Evolutionary conservation across 1,140 invertebrate genomes (phyloP).

Genomic region (Vanessa atalanta): DNA sequence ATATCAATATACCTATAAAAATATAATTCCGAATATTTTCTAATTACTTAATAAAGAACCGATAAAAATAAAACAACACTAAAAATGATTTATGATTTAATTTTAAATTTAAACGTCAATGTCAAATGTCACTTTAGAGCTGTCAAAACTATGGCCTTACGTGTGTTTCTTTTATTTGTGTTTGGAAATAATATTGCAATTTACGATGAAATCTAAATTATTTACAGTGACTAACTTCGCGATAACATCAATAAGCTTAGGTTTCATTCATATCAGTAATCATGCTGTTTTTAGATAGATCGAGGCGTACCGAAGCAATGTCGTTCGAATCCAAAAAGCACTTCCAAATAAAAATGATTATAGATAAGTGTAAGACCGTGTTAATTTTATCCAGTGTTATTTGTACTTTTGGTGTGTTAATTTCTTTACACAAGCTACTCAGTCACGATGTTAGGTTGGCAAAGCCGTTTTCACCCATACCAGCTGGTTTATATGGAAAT

Average conservation of each 20-base stretch:
- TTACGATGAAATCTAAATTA: slow-evolving; percentile 68
- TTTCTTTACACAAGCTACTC: slow-evolving; percentile 68
- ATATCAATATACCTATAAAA: too few relatives aligned
- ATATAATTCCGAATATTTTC: too few relatives aligned
- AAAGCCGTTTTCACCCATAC: slow-evolving; percentile 73
- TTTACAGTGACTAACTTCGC: slow-evolving; percentile 46
- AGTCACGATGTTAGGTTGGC: slow-evolving; percentile 64
- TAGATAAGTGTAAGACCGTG: slow-evolving; percentile 71
- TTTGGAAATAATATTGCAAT: slow-evolving; percentile 62
- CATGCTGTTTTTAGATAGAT: slow-evolving; percentile 72
- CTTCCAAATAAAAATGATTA: slow-evolving; percentile 62
- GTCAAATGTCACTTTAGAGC: slow-evolving; percentile 7
- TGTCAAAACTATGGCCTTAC: slow-evolving; percentile 58
- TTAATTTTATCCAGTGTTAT: slow-evolving; percentile 71
- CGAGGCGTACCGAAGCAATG: slow-evolving; percentile 57
- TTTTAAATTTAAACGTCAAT: slow-evolving; percentile 1
- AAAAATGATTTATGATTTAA: not conserved
- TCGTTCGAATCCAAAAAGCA: slow-evolving; percentile 50
- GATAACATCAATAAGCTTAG: slow-evolving; percentile 51
- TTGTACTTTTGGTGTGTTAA: slow-evolving; percentile 67
- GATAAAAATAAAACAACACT: too few relatives aligned
- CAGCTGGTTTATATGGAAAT: slow-evolving; percentile 68
- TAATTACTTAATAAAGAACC: too few relatives aligned
- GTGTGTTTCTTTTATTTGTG: slow-evolving; percentile 73
- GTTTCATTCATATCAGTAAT: slow-evolving; percentile 40